These are phyloP conservation scores for Todiramphus chloris DNA, from an alignment of 2,113 vertebrate species.

Conservation along the genomic window DNA sequence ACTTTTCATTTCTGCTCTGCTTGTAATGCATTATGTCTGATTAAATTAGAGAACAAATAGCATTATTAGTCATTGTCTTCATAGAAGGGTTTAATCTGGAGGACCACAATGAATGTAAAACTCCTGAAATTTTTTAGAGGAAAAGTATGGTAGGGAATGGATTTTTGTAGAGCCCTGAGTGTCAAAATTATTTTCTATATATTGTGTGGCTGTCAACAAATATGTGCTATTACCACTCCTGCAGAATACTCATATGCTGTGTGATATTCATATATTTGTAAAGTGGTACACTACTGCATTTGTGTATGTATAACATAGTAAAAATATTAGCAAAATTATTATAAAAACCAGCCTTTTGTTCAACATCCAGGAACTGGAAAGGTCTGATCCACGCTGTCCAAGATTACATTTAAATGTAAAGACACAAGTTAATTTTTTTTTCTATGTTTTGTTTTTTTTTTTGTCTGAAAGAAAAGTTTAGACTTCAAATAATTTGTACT, in stretches of 20 bases:
- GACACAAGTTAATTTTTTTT: background rate
- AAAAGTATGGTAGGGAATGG: background rate
- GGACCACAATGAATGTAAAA: background rate
- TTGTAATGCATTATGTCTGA: background rate
- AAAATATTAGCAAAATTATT: background rate
- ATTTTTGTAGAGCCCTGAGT: background rate
- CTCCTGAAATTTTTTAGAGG: background rate
- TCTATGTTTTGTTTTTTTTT: background rate
- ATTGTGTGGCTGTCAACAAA: background rate
- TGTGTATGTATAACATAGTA: background rate
- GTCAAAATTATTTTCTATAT: background rate
- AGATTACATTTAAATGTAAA: background rate
- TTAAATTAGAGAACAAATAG: background rate
- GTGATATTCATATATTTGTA: background rate
- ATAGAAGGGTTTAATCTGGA: background rate
- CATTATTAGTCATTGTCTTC: background rate
- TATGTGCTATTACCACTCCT: background rate
- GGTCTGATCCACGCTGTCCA: background rate
- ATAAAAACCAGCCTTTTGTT: background rate
- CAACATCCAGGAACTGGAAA: background rate
- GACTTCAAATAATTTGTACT: background rate
- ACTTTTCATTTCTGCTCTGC: background rate
- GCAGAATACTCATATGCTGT: background rate
- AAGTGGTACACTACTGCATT: background rate
- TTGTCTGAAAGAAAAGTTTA: background rate